Conservation (phyloP, 2,797 vertebrate genomes). For the Carcharodon carcharias region DNA sequence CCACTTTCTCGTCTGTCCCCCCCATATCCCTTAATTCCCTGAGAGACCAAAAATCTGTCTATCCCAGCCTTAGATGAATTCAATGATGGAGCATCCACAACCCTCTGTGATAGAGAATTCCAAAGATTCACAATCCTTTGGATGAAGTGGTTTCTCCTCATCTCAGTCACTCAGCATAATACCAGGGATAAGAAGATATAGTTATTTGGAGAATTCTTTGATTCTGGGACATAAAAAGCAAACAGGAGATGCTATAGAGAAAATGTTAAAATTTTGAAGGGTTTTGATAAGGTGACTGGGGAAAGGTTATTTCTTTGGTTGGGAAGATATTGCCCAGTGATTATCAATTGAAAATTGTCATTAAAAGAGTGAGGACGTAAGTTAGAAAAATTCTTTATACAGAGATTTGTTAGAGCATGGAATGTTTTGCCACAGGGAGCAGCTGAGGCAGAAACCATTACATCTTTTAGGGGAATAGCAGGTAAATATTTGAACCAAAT, state of each 20-base stretch:
- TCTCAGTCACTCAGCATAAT: neutral
- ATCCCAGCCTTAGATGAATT: too few relatives aligned
- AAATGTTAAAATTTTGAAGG: neutral
- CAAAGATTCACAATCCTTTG: too few relatives aligned
- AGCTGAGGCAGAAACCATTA: neutral
- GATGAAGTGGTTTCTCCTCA: too few relatives aligned
- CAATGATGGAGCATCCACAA: too few relatives aligned
- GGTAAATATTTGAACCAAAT: neutral
- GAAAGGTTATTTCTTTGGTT: neutral
- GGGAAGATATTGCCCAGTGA: neutral
- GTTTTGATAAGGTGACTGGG: neutral
- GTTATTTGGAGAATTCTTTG: neutral
- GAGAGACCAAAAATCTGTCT: too few relatives aligned
- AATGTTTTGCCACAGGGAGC: neutral
- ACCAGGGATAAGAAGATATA: neutral
- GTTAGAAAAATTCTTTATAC: neutral
- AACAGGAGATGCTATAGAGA: neutral
- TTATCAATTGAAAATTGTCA: constrained; percentile 11
- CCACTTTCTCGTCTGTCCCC: too few relatives aligned
- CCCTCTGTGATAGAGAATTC: too few relatives aligned
- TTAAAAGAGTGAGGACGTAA: neutral
- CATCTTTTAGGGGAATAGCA: neutral
- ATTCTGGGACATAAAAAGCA: neutral
- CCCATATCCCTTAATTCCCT: too few relatives aligned
- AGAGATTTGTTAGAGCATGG: neutral